Evolutionary conservation across 2,113 vertebrate genomes (phyloP), one percentile per base, ranked within the genome.

Genomic region (Chionomys nivalis): DNA sequence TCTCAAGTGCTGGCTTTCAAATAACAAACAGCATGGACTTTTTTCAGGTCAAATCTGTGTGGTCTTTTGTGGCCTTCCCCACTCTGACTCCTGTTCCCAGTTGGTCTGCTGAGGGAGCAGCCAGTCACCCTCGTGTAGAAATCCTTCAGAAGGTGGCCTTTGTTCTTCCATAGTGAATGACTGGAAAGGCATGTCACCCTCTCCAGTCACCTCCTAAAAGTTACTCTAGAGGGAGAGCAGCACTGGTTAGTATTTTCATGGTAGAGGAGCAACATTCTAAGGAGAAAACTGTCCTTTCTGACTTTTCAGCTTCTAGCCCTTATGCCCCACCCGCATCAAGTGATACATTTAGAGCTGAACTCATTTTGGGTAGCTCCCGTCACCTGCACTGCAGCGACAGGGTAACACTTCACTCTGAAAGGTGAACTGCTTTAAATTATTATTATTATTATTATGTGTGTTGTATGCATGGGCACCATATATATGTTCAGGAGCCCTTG

Each of bases 231-330:
- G 17, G 58, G 55, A 28, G 47, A 58, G 12, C 42, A 47, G 26
- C 42, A 26, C 42, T 14, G 11, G 81, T 44, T 52, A 21, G 42
- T 3, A 28, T 9, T 13, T 75, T 58, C 0, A 5, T 0, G 24
- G 33, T 0, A 6, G 2, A 28, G 19, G 17, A 87, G 55, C 5
- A 7, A 33, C 12, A 42, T 0, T 3, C 49, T 75, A 73, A 33
- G 12, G 19, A 88, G 66, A 28, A 77, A 36, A 79, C 7, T n/a
- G 2, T 78, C 13, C 44, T 55, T 28, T 49, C 42, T 1, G 10
- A 3, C 26, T 14, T 44, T 42, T 61, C 28, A 55, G 9, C 36
- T 14, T 28, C 23, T 14, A 14, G 2, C 14, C 11, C 49, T 49
- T 3, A 13, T 1, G 14, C 31, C 58, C 31, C 1, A 12, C 24